phyloP scores from a whole-genome alignment of 2,888 invertebrate species.

The Catocala fraxini region DNA sequence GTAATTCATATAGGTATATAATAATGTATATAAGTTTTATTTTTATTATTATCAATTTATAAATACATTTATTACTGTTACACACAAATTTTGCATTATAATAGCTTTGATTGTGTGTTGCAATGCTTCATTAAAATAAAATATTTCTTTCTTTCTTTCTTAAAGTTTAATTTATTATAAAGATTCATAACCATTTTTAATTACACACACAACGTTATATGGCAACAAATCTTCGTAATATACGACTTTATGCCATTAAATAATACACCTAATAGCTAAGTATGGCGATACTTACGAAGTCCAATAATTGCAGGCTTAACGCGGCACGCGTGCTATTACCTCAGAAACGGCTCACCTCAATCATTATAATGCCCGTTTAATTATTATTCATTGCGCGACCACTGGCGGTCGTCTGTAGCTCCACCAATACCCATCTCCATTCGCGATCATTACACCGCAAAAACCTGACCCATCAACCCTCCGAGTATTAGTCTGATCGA shows the following conservation, averaged over 20 bases:
- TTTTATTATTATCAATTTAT: too few relatives aligned
- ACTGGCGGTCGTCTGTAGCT: slow-evolving; percentile 55
- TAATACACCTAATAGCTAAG: slow-evolving; percentile 63
- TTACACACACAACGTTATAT: slow-evolving; percentile 22
- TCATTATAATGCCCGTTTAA: slow-evolving; percentile 75
- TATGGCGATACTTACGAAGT: slow-evolving; percentile 73
- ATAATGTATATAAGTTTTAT: too few relatives aligned
- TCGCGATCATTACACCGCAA: slow-evolving; percentile 60
- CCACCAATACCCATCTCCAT: slow-evolving; percentile 60
- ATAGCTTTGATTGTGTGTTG: too few relatives aligned
- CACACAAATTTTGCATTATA: too few relatives aligned
- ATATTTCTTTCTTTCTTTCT: too few relatives aligned
- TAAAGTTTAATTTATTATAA: not conserved
- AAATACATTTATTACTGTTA: too few relatives aligned
- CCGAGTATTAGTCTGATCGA: slow-evolving; percentile 68
- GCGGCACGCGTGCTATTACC: slow-evolving; percentile 70
- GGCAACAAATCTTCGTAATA: slow-evolving; percentile 36
- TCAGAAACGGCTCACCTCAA: slow-evolving; percentile 68
- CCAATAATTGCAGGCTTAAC: slow-evolving; percentile 75
- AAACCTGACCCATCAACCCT: slow-evolving; percentile 64
- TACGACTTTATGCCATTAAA: slow-evolving; percentile 52
- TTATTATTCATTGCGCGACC: slow-evolving; percentile 71
- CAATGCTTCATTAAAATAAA: too few relatives aligned
- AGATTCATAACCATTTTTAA: slow-evolving; percentile 34
- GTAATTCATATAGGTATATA: too few relatives aligned